These are phyloP conservation scores for Heliothis subflexa DNA, from an alignment of 1,140 invertebrate species.

Conservation along the genomic window DNA sequence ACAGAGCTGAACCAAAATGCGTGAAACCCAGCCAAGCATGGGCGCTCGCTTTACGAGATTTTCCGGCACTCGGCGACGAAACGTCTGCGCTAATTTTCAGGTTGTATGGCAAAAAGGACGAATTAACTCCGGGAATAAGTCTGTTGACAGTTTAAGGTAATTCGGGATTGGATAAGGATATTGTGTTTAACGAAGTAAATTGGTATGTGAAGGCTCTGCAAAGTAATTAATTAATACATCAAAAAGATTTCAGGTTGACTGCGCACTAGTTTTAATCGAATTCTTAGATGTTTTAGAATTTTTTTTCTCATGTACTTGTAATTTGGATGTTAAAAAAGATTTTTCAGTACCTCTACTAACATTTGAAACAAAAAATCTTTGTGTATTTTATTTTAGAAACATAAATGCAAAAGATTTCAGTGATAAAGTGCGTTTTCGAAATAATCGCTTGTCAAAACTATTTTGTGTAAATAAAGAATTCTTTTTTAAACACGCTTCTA, in stretches of 20 bases:
- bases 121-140: not conserved
- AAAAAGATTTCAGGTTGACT: not conserved
- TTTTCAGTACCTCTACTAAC: not conserved
- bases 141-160: conserved; percentile 19
- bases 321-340: not conserved
- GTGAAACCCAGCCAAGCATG: conserved; percentile 32
- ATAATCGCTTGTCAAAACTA: too few relatives aligned
- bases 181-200: conserved; percentile 19
- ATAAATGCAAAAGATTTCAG: too few relatives aligned
- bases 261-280: not conserved
- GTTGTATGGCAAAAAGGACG: conserved; percentile 28
- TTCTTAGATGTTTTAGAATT: too few relatives aligned
- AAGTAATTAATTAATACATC: not conserved
- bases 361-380: too few relatives aligned
- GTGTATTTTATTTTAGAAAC: too few relatives aligned
- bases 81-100: conserved; percentile 30
- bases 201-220: not conserved
- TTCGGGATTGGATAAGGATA: conserved; percentile 5
- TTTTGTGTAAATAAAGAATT: too few relatives aligned
- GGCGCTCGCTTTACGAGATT: conserved; percentile 39
- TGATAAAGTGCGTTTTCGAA: too few relatives aligned
- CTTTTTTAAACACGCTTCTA: too few relatives aligned
- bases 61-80: not conserved
- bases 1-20: conserved; percentile 36
- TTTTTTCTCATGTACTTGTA: too few relatives aligned